Base-by-base conservation (phyloP, 2,888 invertebrate species). In the Tenthredo livida region DNA sequence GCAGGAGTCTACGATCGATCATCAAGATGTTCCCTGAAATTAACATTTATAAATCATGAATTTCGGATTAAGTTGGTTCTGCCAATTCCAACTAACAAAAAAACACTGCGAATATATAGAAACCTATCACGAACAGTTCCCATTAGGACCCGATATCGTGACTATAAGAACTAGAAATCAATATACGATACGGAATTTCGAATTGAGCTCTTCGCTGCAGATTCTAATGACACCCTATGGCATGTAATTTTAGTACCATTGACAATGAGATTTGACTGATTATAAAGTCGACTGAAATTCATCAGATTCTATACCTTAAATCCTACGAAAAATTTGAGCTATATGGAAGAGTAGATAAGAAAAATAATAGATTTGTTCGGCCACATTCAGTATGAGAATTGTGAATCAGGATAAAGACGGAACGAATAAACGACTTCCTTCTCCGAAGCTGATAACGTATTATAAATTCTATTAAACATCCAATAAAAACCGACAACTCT, bases 401-500 rank as follows among this genome's bases (percentile, higher is more conserved):
- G 40, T 80, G 40, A n/a, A 40, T 37, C 33, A 17, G 17, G 25
- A 82, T 65, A 25, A 82, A 82, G 40, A 82, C 37, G 43, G 67
- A 82, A 65, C 47, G 65, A 82, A 82, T 82, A 82, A 82, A 82
- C n/a, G 10, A 65, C 61, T 82, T 82, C 43, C 47, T 65, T 82
- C 15, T 54, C 33, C 15, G 7, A 33, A 54, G 7, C n/a, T 54
- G 1, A 9, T 75, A 5, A n/a, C 21, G 25, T 9, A 75, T 43
- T 47, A 25, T 12, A 40, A 17, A 40, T 10, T 73, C 73, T 58
- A 29, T 29, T n/a, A n/a, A n/a, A 70, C 17, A n/a, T n/a, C n/a
- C n/a, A n/a, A n/a, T n/a, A n/a, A n/a, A n/a, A n/a, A n/a, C n/a
- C n/a, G n/a, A n/a, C n/a, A n/a, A n/a, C n/a, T n/a, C n/a, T n/a